Evolutionary conservation across 2,888 invertebrate species (phyloP), one percentile per base, ranked within the genome.

Genomic region (Tinea pellionella): DNA sequence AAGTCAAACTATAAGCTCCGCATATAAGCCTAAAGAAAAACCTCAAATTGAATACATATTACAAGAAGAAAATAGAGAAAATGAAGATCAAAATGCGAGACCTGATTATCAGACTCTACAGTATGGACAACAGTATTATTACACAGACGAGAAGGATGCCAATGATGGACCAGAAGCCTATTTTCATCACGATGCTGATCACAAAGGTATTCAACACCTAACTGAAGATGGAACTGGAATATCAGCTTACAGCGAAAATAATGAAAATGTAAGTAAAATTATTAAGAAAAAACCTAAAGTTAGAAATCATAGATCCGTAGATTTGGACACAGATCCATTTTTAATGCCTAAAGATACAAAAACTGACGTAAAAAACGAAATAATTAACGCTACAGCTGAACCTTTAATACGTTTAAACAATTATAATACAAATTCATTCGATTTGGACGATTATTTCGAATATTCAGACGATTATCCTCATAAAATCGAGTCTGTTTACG

Each of bases 241-340:
- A 0, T 78, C 85, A 18, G 85, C 84, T 0, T 83, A 79, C 59
- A 78, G 74, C 59, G 78, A 79, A 19, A 78, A 51, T 19, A n/a
- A 19, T 1, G 47, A 84, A 16, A 75, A 78, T 65, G 86, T 87
- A 81, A 86, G 86, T 85, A 82, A 71, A 30, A 60, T 18, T 11
- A 53, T 53, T 24, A 24, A 24, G 11, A 53, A 53, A 19, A 59
- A 32, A 47, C 2, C 32, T 43, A 63, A 62, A 61, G 69, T 65
- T 16, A 66, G 66, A 12, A 69, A 65, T 63, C 73, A 67, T 64
- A 67, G 74, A 60, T 64, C 74, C 9, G 42, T 11, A 3, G 29
- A 62, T 16, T 61, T 83, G 67, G 77, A 83, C 19, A 74, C 74
- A 7, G 64, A 72, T 4, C 72, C 74, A 15, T 81, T 83, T 64